Conservation (phyloP, 2,797 vertebrate genomes). For the Trematomus bernacchii region DNA sequence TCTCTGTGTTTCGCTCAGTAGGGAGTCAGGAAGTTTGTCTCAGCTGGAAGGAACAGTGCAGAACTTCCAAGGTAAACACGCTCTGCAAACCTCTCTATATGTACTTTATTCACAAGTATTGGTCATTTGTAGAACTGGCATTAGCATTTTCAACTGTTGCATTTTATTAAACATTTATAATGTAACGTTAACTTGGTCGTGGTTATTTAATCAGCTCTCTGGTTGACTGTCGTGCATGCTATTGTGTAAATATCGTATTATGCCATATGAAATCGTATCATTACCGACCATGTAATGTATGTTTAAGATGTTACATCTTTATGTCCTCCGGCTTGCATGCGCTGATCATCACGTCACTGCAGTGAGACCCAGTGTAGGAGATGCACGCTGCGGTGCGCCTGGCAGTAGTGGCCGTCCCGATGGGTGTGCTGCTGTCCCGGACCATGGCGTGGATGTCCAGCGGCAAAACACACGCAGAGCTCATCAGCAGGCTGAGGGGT, state of each 20-base stretch:
- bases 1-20: background rate
- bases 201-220: background rate
- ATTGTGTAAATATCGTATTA: too few species aligned
- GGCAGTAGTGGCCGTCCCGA: conserved; percentile 83
- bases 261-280: background rate
- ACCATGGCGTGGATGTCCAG: conserved; percentile 95
- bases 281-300: background rate
- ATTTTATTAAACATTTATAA: background rate
- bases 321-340: background rate
- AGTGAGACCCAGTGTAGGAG: conserved; percentile 72
- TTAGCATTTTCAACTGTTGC: background rate
- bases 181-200: background rate
- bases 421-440: conserved; percentile 91
- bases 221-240: background rate
- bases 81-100: conserved; percentile 13
- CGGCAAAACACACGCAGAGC: conserved; percentile 90
- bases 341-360: conserved; percentile 46
- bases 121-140: background rate
- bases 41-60: conserved; percentile 29
- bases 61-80: conserved; percentile 65
- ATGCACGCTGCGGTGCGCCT: conserved; percentile 83
- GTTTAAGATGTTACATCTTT: background rate
- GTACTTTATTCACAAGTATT: background rate
- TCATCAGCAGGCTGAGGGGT: conserved; percentile 91
- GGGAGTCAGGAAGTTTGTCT: conserved; percentile 44